phyloP scores from a whole-genome alignment of 1,140 invertebrate species.

The Cryptotermes secundus region DNA sequence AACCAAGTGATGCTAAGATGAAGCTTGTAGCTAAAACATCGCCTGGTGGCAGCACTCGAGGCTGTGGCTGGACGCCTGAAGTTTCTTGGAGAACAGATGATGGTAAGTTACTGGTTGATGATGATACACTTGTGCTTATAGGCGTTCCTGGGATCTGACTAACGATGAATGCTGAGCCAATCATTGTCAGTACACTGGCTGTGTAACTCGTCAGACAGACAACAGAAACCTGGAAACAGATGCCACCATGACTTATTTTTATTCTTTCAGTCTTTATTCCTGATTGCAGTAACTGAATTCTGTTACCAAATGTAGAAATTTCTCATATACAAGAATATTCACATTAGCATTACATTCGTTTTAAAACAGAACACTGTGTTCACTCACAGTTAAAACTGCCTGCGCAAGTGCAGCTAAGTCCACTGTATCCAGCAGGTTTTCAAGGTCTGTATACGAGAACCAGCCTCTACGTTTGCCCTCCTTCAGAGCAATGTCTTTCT shows the following conservation, averaged over 20 bases:
- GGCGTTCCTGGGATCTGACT: slow-evolving; percentile 51
- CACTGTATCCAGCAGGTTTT: slow-evolving; percentile 58
- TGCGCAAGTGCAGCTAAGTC: slow-evolving; percentile 54
- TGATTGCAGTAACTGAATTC: too few relatives aligned
- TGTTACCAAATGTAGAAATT: too few relatives aligned
- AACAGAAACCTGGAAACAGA: slow-evolving; percentile 54
- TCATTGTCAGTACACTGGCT: slow-evolving; percentile 66
- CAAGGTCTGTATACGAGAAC: slow-evolving; percentile 83
- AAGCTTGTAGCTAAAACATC: not conserved
- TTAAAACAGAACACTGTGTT: not conserved
- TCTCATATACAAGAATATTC: too few relatives aligned
- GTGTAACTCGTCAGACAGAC: slow-evolving; percentile 71
- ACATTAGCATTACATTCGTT: too few relatives aligned
- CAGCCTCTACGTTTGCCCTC: slow-evolving; percentile 74
- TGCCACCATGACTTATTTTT: too few relatives aligned
- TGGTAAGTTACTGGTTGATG: not conserved
- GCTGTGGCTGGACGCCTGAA: not conserved
- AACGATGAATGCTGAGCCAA: slow-evolving; percentile 66
- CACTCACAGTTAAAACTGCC: slow-evolving; percentile 54
- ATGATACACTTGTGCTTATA: slow-evolving; percentile 6
- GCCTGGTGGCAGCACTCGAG: not conserved
- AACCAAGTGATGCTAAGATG: slow-evolving; percentile 20
- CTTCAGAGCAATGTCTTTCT: slow-evolving; percentile 66
- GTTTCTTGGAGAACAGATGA: not conserved
- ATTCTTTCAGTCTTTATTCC: too few relatives aligned